Evolutionary conservation across 1,140 invertebrate genomes (phyloP).

Genomic region (Megathymus violae): DNA sequence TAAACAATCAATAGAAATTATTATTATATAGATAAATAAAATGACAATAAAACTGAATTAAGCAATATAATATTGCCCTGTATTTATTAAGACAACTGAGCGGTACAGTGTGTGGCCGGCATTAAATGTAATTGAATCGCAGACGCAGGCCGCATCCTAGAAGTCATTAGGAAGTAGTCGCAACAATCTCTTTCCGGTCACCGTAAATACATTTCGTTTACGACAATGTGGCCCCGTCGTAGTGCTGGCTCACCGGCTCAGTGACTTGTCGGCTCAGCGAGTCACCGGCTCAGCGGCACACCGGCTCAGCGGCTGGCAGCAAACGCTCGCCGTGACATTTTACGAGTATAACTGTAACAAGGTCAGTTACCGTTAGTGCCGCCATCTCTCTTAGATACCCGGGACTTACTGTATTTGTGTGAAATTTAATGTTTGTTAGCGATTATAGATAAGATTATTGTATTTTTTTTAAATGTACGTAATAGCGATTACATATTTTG

Average conservation of each 20-base stretch:
- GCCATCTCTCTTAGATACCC: constrained; percentile 6
- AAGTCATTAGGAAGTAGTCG: constrained; percentile 28
- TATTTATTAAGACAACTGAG: too few relatives aligned
- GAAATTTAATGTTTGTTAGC: too few relatives aligned
- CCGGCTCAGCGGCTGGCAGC: constrained; percentile 33
- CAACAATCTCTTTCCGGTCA: constrained; percentile 44
- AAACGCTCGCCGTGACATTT: constrained; percentile 52
- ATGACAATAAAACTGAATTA: too few relatives aligned
- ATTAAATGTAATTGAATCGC: not conserved
- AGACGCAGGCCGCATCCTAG: not conserved
- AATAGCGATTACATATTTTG: too few relatives aligned
- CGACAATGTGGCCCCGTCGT: constrained; percentile 41
- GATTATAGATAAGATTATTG: too few relatives aligned
- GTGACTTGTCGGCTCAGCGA: not conserved
- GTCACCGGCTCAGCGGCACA: not conserved
- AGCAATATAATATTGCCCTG: too few relatives aligned
- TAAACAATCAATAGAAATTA: too few relatives aligned
- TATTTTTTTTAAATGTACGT: too few relatives aligned
- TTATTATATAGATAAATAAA: too few relatives aligned
- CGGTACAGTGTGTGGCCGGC: too few relatives aligned
- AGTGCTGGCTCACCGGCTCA: not conserved
- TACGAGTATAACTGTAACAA: constrained; percentile 53
- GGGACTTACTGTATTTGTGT: constrained; percentile 1
- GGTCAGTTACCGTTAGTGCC: constrained; percentile 44
- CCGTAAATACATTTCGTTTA: constrained; percentile 48